A percentile compares a stretch with the other conserved stretches of the same genome.
phyloP scores from a whole-genome alignment of 2,888 invertebrate genomes.

The Ornithoptera alexandrae region DNA sequence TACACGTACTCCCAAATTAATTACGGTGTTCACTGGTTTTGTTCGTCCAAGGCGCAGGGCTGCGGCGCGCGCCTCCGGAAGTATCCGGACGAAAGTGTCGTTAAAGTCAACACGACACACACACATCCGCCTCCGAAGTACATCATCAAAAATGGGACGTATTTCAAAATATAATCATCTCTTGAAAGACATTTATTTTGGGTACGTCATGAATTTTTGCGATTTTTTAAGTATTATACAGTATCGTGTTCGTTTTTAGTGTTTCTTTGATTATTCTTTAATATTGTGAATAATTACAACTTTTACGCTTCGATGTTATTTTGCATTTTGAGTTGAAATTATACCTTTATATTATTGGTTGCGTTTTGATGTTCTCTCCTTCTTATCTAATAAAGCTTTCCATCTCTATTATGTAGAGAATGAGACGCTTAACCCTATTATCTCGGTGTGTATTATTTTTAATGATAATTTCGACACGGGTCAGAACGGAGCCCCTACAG shows the following conservation, averaged over 20 bases:
- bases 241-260: too few species aligned
- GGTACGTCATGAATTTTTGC: not conserved
- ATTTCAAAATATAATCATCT: slow-evolving; percentile 36
- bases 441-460: too few species aligned
- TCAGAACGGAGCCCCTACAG: too few species aligned
- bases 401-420: not conserved
- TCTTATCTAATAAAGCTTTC: not conserved
- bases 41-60: slow-evolving; percentile 47
- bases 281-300: not conserved
- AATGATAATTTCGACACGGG: too few species aligned
- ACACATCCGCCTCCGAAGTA: slow-evolving; percentile 40
- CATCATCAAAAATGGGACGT: slow-evolving; percentile 35
- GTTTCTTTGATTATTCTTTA: not conserved
- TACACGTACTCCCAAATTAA: slow-evolving; percentile 52
- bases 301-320: not conserved
- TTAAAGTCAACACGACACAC: slow-evolving; percentile 37
- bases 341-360: not conserved
- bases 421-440: too few species aligned
- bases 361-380: not conserved
- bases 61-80: slow-evolving; percentile 40
- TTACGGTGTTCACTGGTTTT: slow-evolving; percentile 44
- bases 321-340: not conserved
- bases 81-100: slow-evolving; percentile 31
- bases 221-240: not conserved
- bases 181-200: not conserved